Evolutionary conservation across 1,140 invertebrate species (phyloP), one percentile per base, ranked within the genome.

Genomic region (Bombus picipes): DNA sequence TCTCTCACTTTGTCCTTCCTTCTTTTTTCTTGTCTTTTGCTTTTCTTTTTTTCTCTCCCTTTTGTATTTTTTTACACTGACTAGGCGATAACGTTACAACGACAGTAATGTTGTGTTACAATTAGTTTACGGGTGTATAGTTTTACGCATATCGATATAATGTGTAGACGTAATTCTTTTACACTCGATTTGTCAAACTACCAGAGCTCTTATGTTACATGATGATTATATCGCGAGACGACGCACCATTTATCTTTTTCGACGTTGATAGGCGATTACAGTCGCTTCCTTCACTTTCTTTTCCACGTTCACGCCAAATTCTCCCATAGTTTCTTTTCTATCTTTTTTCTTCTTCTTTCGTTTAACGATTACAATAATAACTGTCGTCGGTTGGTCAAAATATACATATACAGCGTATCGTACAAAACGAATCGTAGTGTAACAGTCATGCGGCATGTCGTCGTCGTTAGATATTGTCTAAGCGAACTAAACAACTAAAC

Each of bases 401-500:
- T 87, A 85, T 86, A 87, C 83, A 86, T 88, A 28, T 77, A 86
- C 78, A 89, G 85, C 86, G 81, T 87, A 84, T 90, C 86, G 79
- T 92, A 92, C 82, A 91, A 93, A 93, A 92, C 84, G 86, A 92
- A 90, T 86, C 76, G 74, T 85, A 83, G 71, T 81, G 85, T 57
- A 88, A 88, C 79, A 76, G 85, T 77, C 81, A 87, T 91, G 81
- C 81, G 79, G 85, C 85, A 83, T 66, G 85, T 88, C 77, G 81
- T 87, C 79, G 83, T 85, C 76, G 78, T 87, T 84, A 75, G 65
- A 87, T 93, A 93, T 93, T 93, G 91, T 93, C 92, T 77, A 93
- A 89, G 91, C 62, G 78, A 93, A 92, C 90, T 90, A 92, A 93
- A 92, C 82, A 92, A 92, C 86, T 93, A 92, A 93, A 92, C 85